Evolutionary conservation across 2,797 vertebrate species (phyloP).

Genomic region (Hippopotamyrus pictus): DNA sequence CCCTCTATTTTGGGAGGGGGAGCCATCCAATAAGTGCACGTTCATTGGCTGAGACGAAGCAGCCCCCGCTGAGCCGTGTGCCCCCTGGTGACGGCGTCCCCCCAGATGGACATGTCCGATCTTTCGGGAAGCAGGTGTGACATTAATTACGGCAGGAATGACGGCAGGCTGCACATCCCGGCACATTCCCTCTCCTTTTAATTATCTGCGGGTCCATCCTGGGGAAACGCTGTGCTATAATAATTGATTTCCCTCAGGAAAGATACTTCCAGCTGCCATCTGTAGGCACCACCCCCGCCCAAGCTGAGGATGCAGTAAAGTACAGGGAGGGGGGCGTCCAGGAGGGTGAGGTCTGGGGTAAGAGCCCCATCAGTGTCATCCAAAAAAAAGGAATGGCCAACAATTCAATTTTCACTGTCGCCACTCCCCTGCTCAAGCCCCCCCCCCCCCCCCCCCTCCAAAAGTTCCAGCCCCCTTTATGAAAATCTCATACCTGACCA

Average conservation of each 20-base stretch:
- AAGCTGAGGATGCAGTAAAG: conserved; percentile 24
- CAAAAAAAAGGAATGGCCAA: background rate
- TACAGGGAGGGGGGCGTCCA: conserved; percentile 20
- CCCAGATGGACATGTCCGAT: conserved; percentile 18
- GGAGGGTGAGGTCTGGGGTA: background rate
- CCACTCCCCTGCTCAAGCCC: background rate
- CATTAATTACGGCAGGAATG: conserved; percentile 54
- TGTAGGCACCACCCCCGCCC: conserved; percentile 44
- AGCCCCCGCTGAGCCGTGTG: background rate
- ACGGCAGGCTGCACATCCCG: conserved; percentile 40
- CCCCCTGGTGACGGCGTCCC: background rate
- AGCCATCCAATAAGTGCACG: background rate
- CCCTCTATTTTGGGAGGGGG: background rate
- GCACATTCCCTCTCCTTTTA: conserved; percentile 55
- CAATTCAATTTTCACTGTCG: background rate
- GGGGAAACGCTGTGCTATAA: conserved; percentile 49
- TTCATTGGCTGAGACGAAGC: background rate
- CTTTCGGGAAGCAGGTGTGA: conserved; percentile 52
- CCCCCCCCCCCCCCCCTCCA: background rate
- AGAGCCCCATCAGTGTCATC: background rate
- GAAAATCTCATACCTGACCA: background rate
- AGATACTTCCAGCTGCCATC: conserved; percentile 49
- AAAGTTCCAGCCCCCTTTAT: background rate
- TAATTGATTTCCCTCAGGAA: conserved; percentile 60
- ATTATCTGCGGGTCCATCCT: conserved; percentile 58